A percentile compares a stretch with the other conserved stretches of the same genome.
Evolutionary conservation across 1,140 invertebrate species (phyloP).

Genomic region (Aphidius ervi): DNA sequence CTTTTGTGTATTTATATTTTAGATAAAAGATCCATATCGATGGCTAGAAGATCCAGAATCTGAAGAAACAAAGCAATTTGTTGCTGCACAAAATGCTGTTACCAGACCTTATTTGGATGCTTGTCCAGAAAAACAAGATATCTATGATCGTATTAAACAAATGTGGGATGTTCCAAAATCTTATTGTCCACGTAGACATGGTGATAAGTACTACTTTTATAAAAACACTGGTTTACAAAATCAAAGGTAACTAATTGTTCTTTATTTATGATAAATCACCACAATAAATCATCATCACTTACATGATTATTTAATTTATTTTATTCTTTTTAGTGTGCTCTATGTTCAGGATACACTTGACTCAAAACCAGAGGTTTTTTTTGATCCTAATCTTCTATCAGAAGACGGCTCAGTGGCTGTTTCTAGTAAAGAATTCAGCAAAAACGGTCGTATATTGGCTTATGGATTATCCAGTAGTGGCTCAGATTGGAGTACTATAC

Average conservation of each 20-base stretch:
- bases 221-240: conserved; percentile 96
- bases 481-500: conserved; percentile 93
- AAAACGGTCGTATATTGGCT: conserved; percentile 85
- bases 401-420: conserved; percentile 91
- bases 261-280: neutral
- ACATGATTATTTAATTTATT: neutral
- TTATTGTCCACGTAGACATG: conserved; percentile 78
- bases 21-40: conserved; percentile 90
- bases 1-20: conserved; percentile 28
- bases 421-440: conserved; percentile 75
- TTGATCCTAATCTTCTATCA: conserved; percentile 92
- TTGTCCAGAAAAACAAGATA: conserved; percentile 68
- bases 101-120: conserved; percentile 80
- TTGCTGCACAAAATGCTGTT: conserved; percentile 87
- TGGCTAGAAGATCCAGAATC: conserved; percentile 96
- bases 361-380: conserved; percentile 79
- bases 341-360: conserved; percentile 84
- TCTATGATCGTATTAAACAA: conserved; percentile 76
- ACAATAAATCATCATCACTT: no score
- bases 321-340: conserved; percentile 68
- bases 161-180: conserved; percentile 97
- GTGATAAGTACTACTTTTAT: conserved; percentile 86
- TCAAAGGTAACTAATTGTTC: conserved; percentile 67
- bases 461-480: conserved; percentile 90
- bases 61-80: conserved; percentile 87